Evolutionary conservation across 2,888 invertebrate genomes (phyloP).

Genomic region (Drosophila fulvimacula): DNA sequence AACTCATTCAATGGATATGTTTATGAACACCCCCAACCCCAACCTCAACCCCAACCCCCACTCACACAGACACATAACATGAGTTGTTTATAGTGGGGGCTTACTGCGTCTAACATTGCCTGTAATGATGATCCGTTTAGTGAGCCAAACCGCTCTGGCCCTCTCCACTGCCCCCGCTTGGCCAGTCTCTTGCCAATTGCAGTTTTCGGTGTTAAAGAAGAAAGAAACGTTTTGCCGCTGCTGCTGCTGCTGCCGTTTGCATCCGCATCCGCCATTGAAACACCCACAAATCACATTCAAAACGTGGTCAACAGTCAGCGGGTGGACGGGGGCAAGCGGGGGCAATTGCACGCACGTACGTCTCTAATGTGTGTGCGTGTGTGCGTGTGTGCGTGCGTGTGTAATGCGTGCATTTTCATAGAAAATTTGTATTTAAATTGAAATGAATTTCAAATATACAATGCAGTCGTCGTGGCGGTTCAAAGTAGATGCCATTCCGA

Average conservation of each 20-base stretch:
- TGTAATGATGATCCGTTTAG: slow-evolving; percentile 54
- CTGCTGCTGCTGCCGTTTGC: slow-evolving; percentile 37
- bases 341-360: slow-evolving; percentile 38
- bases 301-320: slow-evolving; percentile 57
- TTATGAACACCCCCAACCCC: slow-evolving; percentile 32
- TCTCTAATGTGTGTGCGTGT: slow-evolving; percentile 14
- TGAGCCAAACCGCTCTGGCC: neutral
- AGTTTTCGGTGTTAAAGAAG: slow-evolving; percentile 43
- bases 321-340: slow-evolving; percentile 1
- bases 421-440: slow-evolving; percentile 80
- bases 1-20: slow-evolving; percentile 54
- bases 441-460: slow-evolving; percentile 80
- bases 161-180: too few species aligned
- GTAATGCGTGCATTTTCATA: slow-evolving; percentile 78
- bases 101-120: slow-evolving; percentile 36
- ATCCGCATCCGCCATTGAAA: slow-evolving; percentile 60
- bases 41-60: neutral
- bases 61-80: neutral
- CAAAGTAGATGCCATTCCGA: slow-evolving; percentile 78
- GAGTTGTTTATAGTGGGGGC: slow-evolving; percentile 57
- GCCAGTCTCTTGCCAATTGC: slow-evolving; percentile 41
- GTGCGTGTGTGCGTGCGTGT: slow-evolving; percentile 32
- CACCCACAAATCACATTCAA: slow-evolving; percentile 61
- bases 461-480: slow-evolving; percentile 69
- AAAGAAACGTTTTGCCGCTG: slow-evolving; percentile 28